These are phyloP conservation scores for Dione juno DNA, from an alignment of 2,888 invertebrate species.

Conservation along the genomic window DNA sequence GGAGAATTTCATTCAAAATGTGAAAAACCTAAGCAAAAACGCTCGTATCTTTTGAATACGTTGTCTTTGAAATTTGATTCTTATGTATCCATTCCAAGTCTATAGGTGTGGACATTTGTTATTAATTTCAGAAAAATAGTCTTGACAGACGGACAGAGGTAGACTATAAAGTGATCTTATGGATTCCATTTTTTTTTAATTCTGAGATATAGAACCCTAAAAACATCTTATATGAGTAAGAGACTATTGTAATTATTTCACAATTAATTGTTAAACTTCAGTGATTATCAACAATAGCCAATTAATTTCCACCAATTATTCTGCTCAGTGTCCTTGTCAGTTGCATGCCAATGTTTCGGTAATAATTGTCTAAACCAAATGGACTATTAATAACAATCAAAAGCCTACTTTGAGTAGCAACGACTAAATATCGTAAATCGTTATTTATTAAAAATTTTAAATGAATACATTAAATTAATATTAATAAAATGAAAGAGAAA, in stretches of 20 bases:
- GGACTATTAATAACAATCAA: constrained; percentile 25
- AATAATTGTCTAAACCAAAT: constrained; percentile 34
- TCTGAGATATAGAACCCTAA: not conserved
- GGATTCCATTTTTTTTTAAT: too few species aligned
- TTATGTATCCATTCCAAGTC: too few species aligned
- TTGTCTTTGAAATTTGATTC: too few species aligned
- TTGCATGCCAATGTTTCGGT: constrained; percentile 31
- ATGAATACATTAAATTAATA: not conserved
- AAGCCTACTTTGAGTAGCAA: constrained; percentile 1
- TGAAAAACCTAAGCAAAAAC: too few species aligned
- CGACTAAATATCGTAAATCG: not conserved
- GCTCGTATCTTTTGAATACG: too few species aligned
- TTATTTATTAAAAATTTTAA: not conserved
- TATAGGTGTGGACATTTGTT: too few species aligned
- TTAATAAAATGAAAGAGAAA: too few species aligned
- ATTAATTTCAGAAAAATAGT: too few species aligned
- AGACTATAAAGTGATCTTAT: too few species aligned
- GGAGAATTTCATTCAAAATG: too few species aligned
- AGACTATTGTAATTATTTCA: not conserved
- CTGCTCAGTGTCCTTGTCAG: constrained; percentile 33
- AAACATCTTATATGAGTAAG: not conserved
- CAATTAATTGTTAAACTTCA: not conserved
- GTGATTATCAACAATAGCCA: constrained; percentile 7
- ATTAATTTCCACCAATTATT: constrained; percentile 38
- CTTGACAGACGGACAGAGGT: too few species aligned